Evolutionary conservation across 2,888 invertebrate genomes (phyloP), one percentile per base, ranked within the genome.

Genomic region (Drosophila greeni): DNA sequence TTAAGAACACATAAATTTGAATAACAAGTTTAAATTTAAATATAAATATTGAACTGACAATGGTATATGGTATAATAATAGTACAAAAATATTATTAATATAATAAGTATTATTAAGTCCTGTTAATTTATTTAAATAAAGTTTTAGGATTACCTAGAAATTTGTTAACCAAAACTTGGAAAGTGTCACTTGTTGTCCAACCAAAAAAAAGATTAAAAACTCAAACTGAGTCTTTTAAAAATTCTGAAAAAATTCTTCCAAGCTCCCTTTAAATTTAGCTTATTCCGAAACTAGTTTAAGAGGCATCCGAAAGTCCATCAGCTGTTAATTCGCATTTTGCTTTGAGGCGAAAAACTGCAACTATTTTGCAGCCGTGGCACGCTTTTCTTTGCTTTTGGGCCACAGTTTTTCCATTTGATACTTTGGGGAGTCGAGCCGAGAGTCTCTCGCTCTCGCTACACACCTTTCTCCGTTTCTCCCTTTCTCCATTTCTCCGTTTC

Each of bases 331-430:
- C 14, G 45, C 39, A 23, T 34, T 64, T 66, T 26, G 47, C 53
- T 60, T 69, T 70, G 54, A 68, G 66, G 65, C 61, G 37, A 70
- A 65, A 77, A 82, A 66, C 52, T 77, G 78, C 78, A 77, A 61
- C 68, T 80, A 74, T 72, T 82, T 76, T 70, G 75, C 70, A 72
- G 72, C 67, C 76, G 58, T 72, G 76, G 68, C 74, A 69, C 76
- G 79, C 67, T 70, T 82, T 83, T 69, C 82, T 68, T 83, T 73
- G 54, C 72, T 70, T 71, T 71, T 72, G 52, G 71, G 47, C 58
- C 66, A 73, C 64, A 70, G 67, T 75, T 77, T 81, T 81, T 76
- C 71, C 78, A 84, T 84, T 79, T 82, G 79, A 80, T 80, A 84
- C 80, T 84, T 84, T 73, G 77, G 84, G 82, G 84, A 79, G 79